Percentiles rank a stretch among this genome's conserved stretches.
phyloP scores from a whole-genome alignment of 2,113 vertebrate genomes.

The Thamnaconus septentrionalis region DNA sequence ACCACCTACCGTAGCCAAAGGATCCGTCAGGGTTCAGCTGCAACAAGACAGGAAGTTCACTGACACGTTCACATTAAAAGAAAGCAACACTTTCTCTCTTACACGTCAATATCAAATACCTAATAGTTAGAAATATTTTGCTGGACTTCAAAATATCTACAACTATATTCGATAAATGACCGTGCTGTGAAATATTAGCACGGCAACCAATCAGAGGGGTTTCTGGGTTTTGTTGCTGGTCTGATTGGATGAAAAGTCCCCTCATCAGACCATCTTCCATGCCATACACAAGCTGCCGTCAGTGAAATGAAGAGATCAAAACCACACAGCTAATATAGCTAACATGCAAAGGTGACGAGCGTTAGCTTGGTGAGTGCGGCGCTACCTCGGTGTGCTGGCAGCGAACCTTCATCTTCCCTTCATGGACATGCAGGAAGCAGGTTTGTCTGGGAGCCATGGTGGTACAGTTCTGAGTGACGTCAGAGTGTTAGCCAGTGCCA shows the following conservation, averaged over 20 bases:
- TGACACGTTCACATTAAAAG: constrained; percentile 3
- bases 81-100: not conserved
- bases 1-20: constrained; percentile 38
- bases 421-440: constrained; percentile 56
- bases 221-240: too few species aligned
- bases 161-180: too few species aligned
- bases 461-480: constrained; percentile 19
- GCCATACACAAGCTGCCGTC: too few species aligned
- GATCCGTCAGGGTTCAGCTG: constrained; percentile 60
- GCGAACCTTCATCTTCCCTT: constrained; percentile 26
- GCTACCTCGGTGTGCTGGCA: constrained; percentile 35
- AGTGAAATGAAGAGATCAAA: too few species aligned
- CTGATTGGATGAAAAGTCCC: too few species aligned
- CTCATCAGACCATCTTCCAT: too few species aligned
- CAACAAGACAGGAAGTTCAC: constrained; percentile 9
- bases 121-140: too few species aligned
- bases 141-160: too few species aligned
- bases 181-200: too few species aligned
- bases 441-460: not conserved
- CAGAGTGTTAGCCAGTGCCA: constrained; percentile 6
- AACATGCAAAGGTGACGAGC: constrained; percentile 9
- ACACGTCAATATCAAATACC: too few species aligned
- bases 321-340: too few species aligned
- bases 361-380: not conserved
- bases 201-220: too few species aligned